A percentile compares a stretch with the other conserved stretches of the same genome.
Evolutionary conservation across 2,888 invertebrate species (phyloP).

Genomic region (Elgonia sp.): DNA sequence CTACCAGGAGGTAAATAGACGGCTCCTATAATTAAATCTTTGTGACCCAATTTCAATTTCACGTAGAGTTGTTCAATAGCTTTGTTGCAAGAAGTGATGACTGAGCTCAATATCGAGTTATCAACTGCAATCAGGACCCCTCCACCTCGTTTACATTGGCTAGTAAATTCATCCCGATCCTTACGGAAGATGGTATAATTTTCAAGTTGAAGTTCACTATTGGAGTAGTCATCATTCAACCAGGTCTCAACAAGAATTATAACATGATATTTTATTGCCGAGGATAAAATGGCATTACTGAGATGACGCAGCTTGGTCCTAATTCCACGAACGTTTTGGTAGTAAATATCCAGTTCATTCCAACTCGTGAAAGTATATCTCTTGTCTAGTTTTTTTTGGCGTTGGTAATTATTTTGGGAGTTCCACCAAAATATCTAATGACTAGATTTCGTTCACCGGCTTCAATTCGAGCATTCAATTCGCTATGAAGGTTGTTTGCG

Average conservation of each 20-base stretch:
- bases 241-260: constrained; percentile 25
- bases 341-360: background rate
- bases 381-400: background rate
- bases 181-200: constrained; percentile 20
- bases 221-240: background rate
- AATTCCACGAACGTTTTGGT: constrained; percentile 1
- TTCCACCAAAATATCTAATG: background rate
- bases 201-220: background rate
- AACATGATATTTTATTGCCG: background rate
- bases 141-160: background rate
- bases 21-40: background rate
- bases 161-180: constrained; percentile 6
- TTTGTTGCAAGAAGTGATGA: background rate
- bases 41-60: background rate
- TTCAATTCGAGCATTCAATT: background rate
- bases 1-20: constrained; percentile 19
- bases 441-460: background rate
- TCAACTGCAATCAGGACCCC: background rate
- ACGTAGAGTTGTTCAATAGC: constrained; percentile 22
- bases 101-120: background rate
- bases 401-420: background rate
- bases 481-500: background rate
- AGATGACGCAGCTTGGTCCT: background rate
- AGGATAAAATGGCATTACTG: background rate
- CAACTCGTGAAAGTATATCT: background rate